A percentile compares a stretch with the other conserved stretches of the same genome.
Evolutionary conservation across 1,140 invertebrate species (phyloP).

Genomic region (Aricia agestis): DNA sequence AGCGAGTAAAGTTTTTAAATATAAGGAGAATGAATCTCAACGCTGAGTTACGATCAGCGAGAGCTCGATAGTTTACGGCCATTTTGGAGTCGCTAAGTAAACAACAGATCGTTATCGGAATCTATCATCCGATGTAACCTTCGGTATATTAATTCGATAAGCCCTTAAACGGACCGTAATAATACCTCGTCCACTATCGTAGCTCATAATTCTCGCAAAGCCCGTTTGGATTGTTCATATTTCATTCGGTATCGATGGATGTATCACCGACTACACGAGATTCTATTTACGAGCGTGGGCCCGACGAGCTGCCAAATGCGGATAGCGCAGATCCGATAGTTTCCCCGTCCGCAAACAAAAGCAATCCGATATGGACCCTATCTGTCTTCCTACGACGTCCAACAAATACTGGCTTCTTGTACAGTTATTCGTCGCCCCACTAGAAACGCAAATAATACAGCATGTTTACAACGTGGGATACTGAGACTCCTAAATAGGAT

Average conservation of each 20-base stretch:
- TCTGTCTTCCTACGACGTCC: constrained; percentile 24
- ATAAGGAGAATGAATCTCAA: neutral
- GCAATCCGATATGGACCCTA: constrained; percentile 29
- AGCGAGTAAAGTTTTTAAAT: neutral
- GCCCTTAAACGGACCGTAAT: constrained; percentile 7
- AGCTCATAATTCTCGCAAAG: constrained; percentile 49
- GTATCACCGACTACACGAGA: constrained; percentile 52
- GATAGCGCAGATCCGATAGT: constrained; percentile 42
- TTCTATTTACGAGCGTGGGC: constrained; percentile 54
- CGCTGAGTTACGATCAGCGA: neutral
- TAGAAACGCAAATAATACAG: constrained; percentile 22
- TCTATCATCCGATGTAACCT: neutral
- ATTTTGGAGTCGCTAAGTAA: constrained; percentile 2
- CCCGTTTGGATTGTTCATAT: constrained; percentile 51
- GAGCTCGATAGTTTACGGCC: neutral
- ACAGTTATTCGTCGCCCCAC: constrained; percentile 20
- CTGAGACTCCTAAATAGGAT: constrained; percentile 18
- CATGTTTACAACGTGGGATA: constrained; percentile 20
- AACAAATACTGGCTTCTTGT: constrained; percentile 21
- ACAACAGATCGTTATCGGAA: neutral
- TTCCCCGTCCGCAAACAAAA: constrained; percentile 38
- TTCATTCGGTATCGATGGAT: constrained; percentile 56
- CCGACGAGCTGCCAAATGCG: constrained; percentile 40
- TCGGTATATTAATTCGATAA: neutral
- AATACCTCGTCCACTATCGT: constrained; percentile 38